Percentiles rank a stretch among this genome's conserved stretches.
These are phyloP conservation scores for Stenodema calcarata DNA, from an alignment of 2,888 invertebrate species.

Conservation along the genomic window DNA sequence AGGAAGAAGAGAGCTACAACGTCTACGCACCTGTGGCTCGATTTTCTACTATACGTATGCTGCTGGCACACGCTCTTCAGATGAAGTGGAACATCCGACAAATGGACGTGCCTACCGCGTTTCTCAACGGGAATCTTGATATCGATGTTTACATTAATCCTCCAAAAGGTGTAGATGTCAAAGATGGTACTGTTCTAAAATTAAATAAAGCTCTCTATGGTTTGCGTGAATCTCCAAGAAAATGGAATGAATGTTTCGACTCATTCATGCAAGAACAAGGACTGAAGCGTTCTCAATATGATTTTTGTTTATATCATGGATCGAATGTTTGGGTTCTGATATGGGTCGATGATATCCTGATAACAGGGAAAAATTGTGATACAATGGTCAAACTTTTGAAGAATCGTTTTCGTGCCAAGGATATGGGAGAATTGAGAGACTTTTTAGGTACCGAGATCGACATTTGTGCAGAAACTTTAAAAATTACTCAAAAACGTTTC, in stretches of 20 bases:
- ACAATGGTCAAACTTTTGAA: background rate
- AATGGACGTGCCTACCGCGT: too few relatives aligned
- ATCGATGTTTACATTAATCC: conserved; percentile 47
- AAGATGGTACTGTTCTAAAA: conserved; percentile 38
- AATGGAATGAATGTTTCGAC: conserved; percentile 40
- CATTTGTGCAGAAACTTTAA: background rate
- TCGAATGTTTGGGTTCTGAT: background rate
- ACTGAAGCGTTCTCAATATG: background rate
- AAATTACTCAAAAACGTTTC: background rate
- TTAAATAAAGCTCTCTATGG: too few relatives aligned
- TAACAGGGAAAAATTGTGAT: background rate
- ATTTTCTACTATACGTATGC: conserved; percentile 31
- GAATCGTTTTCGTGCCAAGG: background rate
- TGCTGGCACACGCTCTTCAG: background rate
- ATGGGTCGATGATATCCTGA: background rate
- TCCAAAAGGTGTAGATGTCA: conserved; percentile 50
- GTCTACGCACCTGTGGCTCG: conserved; percentile 41
- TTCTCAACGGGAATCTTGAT: too few relatives aligned
- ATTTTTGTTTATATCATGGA: background rate
- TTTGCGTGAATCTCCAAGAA: conserved; percentile 37
- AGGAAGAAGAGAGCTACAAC: conserved; percentile 24
- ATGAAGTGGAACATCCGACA: conserved; percentile 41
- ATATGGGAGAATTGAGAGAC: background rate
- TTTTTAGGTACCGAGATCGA: background rate
- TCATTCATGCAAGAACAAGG: conserved; percentile 14